These are phyloP conservation scores for Okamejei kenojei DNA, from an alignment of 2,797 vertebrate genomes.

Conservation along the genomic window DNA sequence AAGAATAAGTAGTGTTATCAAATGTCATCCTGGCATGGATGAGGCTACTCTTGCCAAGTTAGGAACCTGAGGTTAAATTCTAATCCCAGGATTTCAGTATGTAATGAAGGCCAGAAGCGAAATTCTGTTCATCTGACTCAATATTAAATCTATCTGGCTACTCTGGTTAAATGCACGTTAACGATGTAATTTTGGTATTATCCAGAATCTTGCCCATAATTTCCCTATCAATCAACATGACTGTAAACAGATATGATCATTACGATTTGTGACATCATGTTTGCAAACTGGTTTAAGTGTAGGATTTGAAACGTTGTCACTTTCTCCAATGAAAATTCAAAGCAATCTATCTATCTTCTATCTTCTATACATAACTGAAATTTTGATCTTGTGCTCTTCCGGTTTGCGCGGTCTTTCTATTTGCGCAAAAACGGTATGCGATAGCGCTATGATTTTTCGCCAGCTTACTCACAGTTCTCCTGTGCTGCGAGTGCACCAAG, in stretches of 20 bases:
- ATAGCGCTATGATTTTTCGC: no score
- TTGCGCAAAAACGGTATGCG: no score
- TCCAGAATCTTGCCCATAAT: neutral
- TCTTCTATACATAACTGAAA: no score
- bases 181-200: neutral
- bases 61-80: neutral
- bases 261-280: neutral
- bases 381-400: no score
- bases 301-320: neutral
- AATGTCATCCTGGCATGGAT: neutral
- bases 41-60: neutral
- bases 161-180: neutral
- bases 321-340: neutral
- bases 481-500: no score
- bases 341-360: neutral
- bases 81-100: neutral
- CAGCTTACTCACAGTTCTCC: no score
- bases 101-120: neutral
- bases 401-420: no score
- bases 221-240: neutral
- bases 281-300: neutral
- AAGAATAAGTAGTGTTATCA: neutral
- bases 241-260: neutral
- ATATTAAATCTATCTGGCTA: neutral
- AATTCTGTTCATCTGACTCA: neutral